Evolutionary conservation across 1,140 invertebrate genomes (phyloP), one percentile per base, ranked within the genome.

Genomic region (Drosophila bipectinata): DNA sequence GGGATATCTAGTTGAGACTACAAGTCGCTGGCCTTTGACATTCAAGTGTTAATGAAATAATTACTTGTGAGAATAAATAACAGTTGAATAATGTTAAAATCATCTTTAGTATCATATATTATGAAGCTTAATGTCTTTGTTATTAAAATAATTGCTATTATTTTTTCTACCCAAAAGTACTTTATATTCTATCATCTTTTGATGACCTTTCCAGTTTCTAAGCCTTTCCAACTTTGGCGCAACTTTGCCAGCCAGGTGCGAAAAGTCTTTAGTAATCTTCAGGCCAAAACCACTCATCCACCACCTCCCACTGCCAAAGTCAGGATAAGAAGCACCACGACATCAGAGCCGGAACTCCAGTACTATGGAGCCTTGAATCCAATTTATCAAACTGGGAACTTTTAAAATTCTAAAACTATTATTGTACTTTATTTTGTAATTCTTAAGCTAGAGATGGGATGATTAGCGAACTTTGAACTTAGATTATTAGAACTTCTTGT

Each of bases 351-450:
- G 1, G 24, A 66, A n/a, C 61, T 79, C 2, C 60, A 87, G 2
- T 72, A 44, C 15, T 87, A 87, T 41, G 83, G 83, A 6, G 83
- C 83, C 0, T 10, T 87, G 1, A 83, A 88, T 71, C 83, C 83
- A 26, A 83, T 79, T 5, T 87, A 47, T 41, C 83, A 88, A 55
- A 56, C 51, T 10, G 44, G 73, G 0, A 59, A 60, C 39, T 79
- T 77, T 80, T 84, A 76, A 79, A n/a, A 21, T 52, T 26, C 51
- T 53, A 55, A 58, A 77, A 73, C 26, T 26, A 62, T 44, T 7
- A 14, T 44, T 44, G 41, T 49, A 14, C 18, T 60, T 69, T 69
- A 71, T 71, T 71, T 39, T 0, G 1, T 49, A 71, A 26, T 21
- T 34, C 26, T 69, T 39, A 56, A 24, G n/a, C 44, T 78, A 75